Conservation (phyloP, 2,888 invertebrate genomes). For the Loripinus fragilis region DNA sequence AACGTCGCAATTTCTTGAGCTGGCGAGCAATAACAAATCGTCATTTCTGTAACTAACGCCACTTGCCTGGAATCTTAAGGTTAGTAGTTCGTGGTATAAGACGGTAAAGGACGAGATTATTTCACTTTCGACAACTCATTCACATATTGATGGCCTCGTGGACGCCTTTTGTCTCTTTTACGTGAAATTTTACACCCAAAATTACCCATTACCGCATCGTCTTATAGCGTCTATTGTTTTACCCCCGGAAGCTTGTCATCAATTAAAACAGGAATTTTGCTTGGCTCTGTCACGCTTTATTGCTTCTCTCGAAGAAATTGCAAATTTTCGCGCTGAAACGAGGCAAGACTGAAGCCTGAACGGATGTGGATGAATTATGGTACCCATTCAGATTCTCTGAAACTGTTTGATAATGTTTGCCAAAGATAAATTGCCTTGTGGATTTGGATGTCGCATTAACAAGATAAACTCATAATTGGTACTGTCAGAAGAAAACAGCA, state of each 20-base stretch:
- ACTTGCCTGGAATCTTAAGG: slow-evolving; percentile 7
- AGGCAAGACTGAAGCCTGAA: slow-evolving; percentile 14
- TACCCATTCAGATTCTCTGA: not conserved
- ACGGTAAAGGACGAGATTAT: slow-evolving; percentile 8
- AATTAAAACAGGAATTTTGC: slow-evolving; percentile 1
- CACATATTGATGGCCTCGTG: slow-evolving; percentile 8
- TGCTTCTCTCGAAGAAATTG: slow-evolving; percentile 4
- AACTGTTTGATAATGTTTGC: slow-evolving; percentile 9
- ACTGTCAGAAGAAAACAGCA: too few relatives aligned
- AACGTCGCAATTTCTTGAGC: not conserved
- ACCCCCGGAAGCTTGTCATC: slow-evolving; percentile 1
- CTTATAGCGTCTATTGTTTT: slow-evolving; percentile 17
- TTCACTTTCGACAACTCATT: slow-evolving; percentile 1
- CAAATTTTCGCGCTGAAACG: not conserved
- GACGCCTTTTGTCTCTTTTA: slow-evolving; percentile 20
- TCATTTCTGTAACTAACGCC: not conserved
- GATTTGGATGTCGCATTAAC: slow-evolving; percentile 15
- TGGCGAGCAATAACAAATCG: not conserved
- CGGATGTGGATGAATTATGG: slow-evolving; percentile 11
- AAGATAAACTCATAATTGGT: not conserved
- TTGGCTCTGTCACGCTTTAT: slow-evolving; percentile 9
- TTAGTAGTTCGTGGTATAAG: not conserved
- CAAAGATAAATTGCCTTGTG: slow-evolving; percentile 10
- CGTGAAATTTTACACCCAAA: slow-evolving; percentile 14
- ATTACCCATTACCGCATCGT: slow-evolving; percentile 7